Base-by-base conservation (phyloP, 2,797 vertebrate species). In the Falco peregrinus region DNA sequence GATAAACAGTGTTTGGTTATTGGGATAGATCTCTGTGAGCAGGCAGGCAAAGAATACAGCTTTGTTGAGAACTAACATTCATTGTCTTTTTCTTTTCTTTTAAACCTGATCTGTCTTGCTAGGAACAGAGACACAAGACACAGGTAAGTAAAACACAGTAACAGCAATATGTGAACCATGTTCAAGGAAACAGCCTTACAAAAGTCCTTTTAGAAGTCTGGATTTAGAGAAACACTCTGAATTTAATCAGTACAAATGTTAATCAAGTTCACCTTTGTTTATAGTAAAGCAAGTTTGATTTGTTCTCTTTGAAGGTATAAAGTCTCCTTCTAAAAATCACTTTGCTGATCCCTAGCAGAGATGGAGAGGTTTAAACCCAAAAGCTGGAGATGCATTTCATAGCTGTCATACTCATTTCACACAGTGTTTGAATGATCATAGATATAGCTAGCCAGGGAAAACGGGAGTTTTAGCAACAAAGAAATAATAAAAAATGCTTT, bases 121-220 rank as follows among this genome's bases (percentile, higher is more conserved):
- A 99, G 99, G 98, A 99, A 99, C 97, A 98, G 99, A 98, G 99
- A 99, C 97, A 99, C 99, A 93, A 99, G 99, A 97, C 99, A 99
- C 98, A 99, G 99, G 99, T 99, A 98, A 98, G 99, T 98, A 96
- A 97, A 98, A 81, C 17, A 3, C 12, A 20, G 11, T 61, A 56
- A 21, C 26, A 31, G 20, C 59, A 53, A 6, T 48, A 22, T 4
- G 18, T 83, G 25, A 92, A 57, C 41, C 8, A 3, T 0, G 1
- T 76, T 82, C 0, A 0, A 57, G 61, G 61, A 90, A 39, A 43
- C 6, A 50, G 26, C 74, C 51, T 70, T 87, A n/a, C 3, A 33
- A 45, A 93, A 89, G 50, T 56, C 14, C 6, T 90, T 79, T 84
- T 47, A n/a, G 33, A 84, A 59, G 16, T 85, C 71, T 71, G 24